A percentile compares a stretch with the other conserved stretches of the same genome.
Evolutionary conservation across 2,113 vertebrate species (phyloP).

Genomic region (Chelonoidis abingdonii): DNA sequence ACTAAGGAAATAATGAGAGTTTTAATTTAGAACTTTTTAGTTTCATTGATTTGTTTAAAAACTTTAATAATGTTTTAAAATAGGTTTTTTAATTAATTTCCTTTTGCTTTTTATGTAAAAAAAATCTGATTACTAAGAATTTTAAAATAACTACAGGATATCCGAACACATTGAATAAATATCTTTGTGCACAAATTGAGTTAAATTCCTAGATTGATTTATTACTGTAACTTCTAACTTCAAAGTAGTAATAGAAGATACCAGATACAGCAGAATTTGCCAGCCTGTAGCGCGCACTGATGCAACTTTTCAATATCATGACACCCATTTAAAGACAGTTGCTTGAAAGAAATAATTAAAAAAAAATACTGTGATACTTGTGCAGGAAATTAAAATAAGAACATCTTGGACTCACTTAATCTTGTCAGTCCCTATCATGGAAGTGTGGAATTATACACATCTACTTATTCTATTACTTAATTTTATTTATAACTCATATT

Average conservation of each 20-base stretch:
- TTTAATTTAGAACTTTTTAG: neutral
- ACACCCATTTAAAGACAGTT: neutral
- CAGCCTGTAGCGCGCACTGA: neutral
- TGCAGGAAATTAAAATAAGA: neutral
- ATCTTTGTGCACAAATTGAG: neutral
- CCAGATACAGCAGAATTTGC: neutral
- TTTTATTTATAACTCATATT: neutral
- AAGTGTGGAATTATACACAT: neutral
- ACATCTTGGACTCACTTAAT: neutral
- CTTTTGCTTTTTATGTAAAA: fast-evolving
- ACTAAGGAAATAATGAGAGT: conserved; percentile 8
- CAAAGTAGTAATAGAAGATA: neutral
- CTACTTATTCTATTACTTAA: neutral
- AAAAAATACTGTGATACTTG: neutral
- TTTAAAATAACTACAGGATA: neutral
- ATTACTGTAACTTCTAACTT: conserved; percentile 3
- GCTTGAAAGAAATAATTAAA: neutral
- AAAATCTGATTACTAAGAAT: neutral
- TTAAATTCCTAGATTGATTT: neutral
- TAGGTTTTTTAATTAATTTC: neutral
- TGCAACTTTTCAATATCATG: neutral
- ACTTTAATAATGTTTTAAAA: conserved; percentile 9
- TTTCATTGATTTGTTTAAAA: conserved; percentile 28
- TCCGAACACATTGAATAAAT: neutral
- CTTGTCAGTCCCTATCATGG: neutral